Base-by-base conservation (phyloP, 2,888 invertebrate species). In the Quadroppia sp. region DNA sequence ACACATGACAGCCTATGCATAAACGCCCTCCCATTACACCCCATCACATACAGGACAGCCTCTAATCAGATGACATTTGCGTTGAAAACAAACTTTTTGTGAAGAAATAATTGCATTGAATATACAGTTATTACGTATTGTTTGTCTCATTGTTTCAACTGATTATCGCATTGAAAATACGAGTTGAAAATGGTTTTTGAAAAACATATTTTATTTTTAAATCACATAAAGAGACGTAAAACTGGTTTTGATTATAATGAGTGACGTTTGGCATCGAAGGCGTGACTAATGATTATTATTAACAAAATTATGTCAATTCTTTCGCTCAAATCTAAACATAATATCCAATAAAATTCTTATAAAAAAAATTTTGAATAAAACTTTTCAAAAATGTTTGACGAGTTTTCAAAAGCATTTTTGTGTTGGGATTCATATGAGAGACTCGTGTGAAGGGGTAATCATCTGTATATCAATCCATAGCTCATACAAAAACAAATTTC, bases 231-330 rank as follows among this genome's bases (percentile, higher is more conserved):
- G 6, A 45, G 2, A 6, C 15, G 53, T 25, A 20, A 53, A 53
- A 53, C 53, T 23, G 2, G 53, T 53, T 53, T 53, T 9, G 11
- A 25, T 4, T 23, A 36, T 50, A 53, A 53, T 53, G 11, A 25
- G 53, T 53, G 53, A 53, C 53, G 53, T 53, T 25, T 13, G 17
- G 53, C 20, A 53, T 9, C 25, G 7, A 53, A 53, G 53, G 53
- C 53, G 53, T 53, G 17, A 25, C 53, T 3, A 45, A 45, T 45
- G 25, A 53, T 53, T 13, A 53, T 25, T 25, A 53, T 53, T 53
- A 53, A 53, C 53, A 11, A 23, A 53, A 53, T 53, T n/a, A 53
- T 53, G 53, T 53, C 53, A 53, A 53, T 25, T 53, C 53, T 2
- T 53, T 53, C 25, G 25, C 13, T 53, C 53, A 50, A 7, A 50